Conservation (phyloP, 1,140 invertebrate genomes). For the Drosophila carrolli region DNA sequence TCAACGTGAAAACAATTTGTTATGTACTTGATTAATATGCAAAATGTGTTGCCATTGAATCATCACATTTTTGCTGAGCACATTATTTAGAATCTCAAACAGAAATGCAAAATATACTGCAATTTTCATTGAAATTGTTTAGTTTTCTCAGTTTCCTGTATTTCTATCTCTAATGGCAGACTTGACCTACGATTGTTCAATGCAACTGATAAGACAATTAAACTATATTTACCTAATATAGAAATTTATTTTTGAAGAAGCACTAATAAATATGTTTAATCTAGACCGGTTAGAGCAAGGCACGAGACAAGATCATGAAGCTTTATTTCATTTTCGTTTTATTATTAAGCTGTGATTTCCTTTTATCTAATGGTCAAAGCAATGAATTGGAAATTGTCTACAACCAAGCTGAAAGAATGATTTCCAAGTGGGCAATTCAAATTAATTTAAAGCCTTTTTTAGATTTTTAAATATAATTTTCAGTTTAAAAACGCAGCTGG, state of each 20-base stretch:
- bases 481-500: constrained; percentile 33
- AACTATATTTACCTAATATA: not conserved
- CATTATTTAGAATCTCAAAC: constrained; percentile 12
- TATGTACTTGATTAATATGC: constrained; percentile 31
- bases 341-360: not conserved
- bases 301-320: constrained; percentile 29
- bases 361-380: not conserved
- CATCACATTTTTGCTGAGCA: constrained; percentile 11
- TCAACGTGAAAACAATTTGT: constrained; percentile 33
- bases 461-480: not conserved
- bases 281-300: constrained; percentile 2
- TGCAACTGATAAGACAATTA: constrained; percentile 34
- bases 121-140: constrained; percentile 23
- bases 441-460: not conserved
- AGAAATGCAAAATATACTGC: constrained; percentile 7
- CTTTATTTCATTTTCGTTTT: constrained; percentile 8
- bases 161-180: constrained; percentile 17
- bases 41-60: constrained; percentile 44
- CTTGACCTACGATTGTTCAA: constrained; percentile 49
- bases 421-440: constrained; percentile 20
- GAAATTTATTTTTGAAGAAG: not conserved
- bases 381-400: constrained; percentile 5
- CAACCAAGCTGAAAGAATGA: constrained; percentile 27
- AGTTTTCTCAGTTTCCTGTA: constrained; percentile 23
- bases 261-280: not conserved